Conservation (phyloP, 2,113 vertebrate species). For the Canis aureus region DNA sequence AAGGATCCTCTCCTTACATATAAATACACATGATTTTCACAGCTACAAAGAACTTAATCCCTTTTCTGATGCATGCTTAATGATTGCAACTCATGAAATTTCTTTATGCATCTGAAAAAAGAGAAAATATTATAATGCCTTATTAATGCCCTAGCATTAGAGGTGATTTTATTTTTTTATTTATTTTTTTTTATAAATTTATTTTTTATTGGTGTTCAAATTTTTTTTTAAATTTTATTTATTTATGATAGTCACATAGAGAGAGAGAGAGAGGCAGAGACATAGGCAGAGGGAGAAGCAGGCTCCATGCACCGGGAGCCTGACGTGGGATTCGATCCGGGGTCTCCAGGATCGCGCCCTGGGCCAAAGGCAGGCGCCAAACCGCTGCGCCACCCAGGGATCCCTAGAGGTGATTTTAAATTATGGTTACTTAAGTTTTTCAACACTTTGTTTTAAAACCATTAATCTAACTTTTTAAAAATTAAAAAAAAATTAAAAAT, state of each 20-base stretch:
- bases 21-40: background rate
- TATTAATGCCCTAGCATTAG: background rate
- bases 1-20: background rate
- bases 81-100: background rate
- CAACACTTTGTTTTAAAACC: background rate
- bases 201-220: too few species aligned
- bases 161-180: background rate
- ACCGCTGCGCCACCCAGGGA: too few species aligned
- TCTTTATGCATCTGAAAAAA: background rate
- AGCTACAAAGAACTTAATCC: background rate
- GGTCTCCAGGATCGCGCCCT: too few species aligned
- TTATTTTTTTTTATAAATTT: too few species aligned
- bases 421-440: background rate
- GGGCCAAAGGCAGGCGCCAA: too few species aligned
- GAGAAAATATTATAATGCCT: background rate
- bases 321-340: too few species aligned
- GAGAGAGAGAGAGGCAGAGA: too few species aligned
- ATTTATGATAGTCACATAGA: too few species aligned
- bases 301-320: too few species aligned
- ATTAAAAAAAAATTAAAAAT: too few species aligned
- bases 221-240: too few species aligned
- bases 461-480: background rate
- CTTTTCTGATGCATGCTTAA: background rate
- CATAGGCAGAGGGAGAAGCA: too few species aligned
- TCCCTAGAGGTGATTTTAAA: background rate